Percentiles rank a stretch among this genome's conserved stretches.
phyloP scores from a whole-genome alignment of 2,113 vertebrate genomes.

The Sander lucioperca region DNA sequence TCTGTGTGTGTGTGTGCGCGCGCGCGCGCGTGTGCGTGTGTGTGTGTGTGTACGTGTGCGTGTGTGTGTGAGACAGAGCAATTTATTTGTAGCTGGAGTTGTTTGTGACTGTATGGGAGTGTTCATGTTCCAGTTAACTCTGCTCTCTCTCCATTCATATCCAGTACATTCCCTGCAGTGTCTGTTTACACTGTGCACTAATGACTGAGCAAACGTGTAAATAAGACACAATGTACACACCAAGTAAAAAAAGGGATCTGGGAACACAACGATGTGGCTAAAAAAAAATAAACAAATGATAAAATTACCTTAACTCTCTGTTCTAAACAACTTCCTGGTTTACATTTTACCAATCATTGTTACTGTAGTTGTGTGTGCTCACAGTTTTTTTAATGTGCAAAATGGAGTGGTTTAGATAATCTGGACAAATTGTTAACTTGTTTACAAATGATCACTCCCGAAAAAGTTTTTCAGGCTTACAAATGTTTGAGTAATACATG shows the following conservation, averaged over 20 bases:
- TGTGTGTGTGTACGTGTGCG: conserved; percentile 26
- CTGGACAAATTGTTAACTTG: background rate
- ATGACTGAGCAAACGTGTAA: background rate
- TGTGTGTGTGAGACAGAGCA: conserved; percentile 17
- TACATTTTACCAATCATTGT: background rate
- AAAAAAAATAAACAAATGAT: background rate
- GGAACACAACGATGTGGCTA: background rate
- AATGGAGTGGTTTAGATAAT: background rate
- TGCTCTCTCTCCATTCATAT: conserved; percentile 6
- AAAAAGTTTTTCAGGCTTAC: no score
- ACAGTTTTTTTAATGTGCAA: background rate
- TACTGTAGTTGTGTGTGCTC: no score
- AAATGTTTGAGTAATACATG: no score
- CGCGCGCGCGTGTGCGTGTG: conserved; percentile 22
- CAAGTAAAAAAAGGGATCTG: no score
- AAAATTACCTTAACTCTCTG: background rate
- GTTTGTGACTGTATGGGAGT: conserved; percentile 45
- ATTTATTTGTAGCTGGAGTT: conserved; percentile 52
- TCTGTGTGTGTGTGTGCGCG: conserved; percentile 14
- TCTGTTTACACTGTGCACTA: conserved; percentile 26
- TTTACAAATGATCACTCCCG: background rate
- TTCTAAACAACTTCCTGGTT: background rate
- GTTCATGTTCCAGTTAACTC: conserved; percentile 44
- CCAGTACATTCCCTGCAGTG: conserved; percentile 12
- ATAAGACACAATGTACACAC: background rate